Conservation (phyloP, 2,113 vertebrate genomes). For the Anguilla japonica region DNA sequence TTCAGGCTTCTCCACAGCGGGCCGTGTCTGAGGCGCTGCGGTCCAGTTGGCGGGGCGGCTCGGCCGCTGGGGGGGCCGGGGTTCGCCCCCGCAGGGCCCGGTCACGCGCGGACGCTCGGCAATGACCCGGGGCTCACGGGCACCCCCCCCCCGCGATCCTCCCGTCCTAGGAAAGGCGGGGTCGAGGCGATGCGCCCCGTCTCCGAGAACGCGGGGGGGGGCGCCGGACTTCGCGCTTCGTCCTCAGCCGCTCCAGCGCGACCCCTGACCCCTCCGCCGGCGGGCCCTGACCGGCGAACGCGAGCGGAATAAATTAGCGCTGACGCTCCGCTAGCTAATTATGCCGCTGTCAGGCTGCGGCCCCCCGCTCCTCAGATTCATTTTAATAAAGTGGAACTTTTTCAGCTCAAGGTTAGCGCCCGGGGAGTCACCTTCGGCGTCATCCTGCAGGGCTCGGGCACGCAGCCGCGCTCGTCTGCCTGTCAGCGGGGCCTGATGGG, state of each 20-base stretch:
- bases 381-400: constrained; percentile 98
- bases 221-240: constrained; percentile 40
- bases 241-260: constrained; percentile 75
- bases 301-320: constrained; percentile 96
- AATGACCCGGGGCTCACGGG: background rate
- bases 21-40: background rate
- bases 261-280: constrained; percentile 76
- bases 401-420: constrained; percentile 93
- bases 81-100: background rate
- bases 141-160: background rate
- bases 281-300: constrained; percentile 88
- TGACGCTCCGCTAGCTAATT: constrained; percentile 99
- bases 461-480: constrained; percentile 74
- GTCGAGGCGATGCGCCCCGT: background rate
- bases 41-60: background rate
- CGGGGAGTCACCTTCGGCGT: constrained; percentile 95
- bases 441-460: constrained; percentile 81
- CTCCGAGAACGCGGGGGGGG: constrained; percentile 30
- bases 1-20: background rate
- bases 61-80: background rate
- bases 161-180: no score
- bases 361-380: constrained; percentile 96
- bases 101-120: background rate
- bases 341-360: constrained; percentile 94
- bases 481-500: constrained; percentile 84